Conservation (phyloP, 2,113 vertebrate genomes). For the Bungarus multicinctus region DNA sequence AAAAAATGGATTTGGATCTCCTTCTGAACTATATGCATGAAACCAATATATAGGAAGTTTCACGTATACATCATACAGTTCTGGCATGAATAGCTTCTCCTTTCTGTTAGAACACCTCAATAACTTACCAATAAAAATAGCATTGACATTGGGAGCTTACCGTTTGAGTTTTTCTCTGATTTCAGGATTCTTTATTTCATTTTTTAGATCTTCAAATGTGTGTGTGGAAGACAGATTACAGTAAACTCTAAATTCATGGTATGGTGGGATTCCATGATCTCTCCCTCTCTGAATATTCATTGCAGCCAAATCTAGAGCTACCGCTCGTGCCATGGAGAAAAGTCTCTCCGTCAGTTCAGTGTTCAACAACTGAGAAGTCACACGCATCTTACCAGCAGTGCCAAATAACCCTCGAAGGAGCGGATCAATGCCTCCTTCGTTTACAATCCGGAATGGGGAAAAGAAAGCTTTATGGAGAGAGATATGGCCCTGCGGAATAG, state of each 20-base stretch:
- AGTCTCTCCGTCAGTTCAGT: slow-evolving; percentile 93
- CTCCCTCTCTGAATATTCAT: slow-evolving; percentile 96
- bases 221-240: slow-evolving; percentile 91
- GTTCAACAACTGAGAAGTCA: slow-evolving; percentile 90
- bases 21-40: background rate
- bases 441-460: slow-evolving; percentile 94
- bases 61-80: background rate
- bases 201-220: slow-evolving; percentile 89
- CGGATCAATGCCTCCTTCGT: slow-evolving; percentile 96
- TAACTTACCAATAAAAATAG: background rate
- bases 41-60: background rate
- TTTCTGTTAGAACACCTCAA: background rate
- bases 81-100: background rate
- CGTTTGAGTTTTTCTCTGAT: slow-evolving; percentile 90
- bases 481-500: slow-evolving; percentile 88
- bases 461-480: slow-evolving; percentile 97
- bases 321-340: slow-evolving; percentile 95
- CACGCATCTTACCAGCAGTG: slow-evolving; percentile 92
- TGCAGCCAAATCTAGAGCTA: slow-evolving; percentile 94
- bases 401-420: slow-evolving; percentile 92
- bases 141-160: slow-evolving; percentile 69
- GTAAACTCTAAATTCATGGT: slow-evolving; percentile 95
- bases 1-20: background rate
- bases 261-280: slow-evolving; percentile 95
- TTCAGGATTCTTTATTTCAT: slow-evolving; percentile 88